phyloP scores from a whole-genome alignment of 2,113 vertebrate genomes.

The Patagioenas fasciata region DNA sequence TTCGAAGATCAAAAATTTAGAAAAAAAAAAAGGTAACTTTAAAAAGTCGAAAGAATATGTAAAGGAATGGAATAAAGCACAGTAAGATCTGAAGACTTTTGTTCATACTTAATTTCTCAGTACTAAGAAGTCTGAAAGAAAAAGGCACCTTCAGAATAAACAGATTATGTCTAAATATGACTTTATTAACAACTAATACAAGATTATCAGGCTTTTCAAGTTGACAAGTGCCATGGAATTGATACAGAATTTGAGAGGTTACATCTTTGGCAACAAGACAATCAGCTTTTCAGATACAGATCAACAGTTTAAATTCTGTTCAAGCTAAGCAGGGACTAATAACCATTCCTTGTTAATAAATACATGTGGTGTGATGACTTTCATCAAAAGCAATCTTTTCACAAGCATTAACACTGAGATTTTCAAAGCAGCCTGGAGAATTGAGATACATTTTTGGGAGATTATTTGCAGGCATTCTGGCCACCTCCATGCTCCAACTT shows the following conservation, averaged over 20 bases:
- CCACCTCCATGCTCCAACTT: neutral
- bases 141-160: neutral
- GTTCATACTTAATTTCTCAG: neutral
- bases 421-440: neutral
- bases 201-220: neutral
- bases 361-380: neutral
- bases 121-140: neutral
- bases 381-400: neutral
- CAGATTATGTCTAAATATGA: neutral
- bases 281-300: neutral
- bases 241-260: neutral
- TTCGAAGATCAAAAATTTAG: neutral
- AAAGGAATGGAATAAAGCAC: neutral
- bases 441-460: rapidly evolving
- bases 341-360: neutral
- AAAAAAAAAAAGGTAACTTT: neutral
- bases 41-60: neutral
- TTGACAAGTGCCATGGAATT: neutral
- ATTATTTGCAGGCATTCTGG: neutral
- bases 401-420: neutral
- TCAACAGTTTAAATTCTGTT: neutral
- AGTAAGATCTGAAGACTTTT: neutral
- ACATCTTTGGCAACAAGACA: neutral
- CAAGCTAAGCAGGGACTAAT: neutral
- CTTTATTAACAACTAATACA: neutral